Base-by-base conservation (phyloP, 2,888 invertebrate species). In the Hydroisotoma schaefferi region DNA sequence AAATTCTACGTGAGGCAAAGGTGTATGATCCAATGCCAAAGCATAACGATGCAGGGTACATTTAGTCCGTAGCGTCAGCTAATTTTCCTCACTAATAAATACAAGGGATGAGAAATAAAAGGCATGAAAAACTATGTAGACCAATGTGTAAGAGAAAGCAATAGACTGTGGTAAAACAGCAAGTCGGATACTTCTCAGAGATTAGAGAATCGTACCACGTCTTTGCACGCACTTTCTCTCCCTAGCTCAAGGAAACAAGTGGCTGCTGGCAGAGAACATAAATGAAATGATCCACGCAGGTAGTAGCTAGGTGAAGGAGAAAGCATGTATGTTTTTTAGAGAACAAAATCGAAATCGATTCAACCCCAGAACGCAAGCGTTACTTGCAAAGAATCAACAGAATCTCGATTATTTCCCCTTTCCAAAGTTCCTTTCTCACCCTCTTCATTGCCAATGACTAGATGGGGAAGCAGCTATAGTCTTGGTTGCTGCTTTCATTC, bases 261-360 rank as follows among this genome's bases (percentile, higher is more conserved):
- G 67, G 63, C 63, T 63, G 56, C 63, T 59, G 59, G 18, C 53
- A 47, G n/a, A n/a, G n/a, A n/a, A n/a, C n/a, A n/a, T n/a, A n/a
- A n/a, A n/a, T n/a, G 44, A 65, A 63, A 68, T 65, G 63, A 67
- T 69, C 62, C 67, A 65, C 67, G 67, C 65, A 68, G 68, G 68
- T 68, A 65, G 59, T n/a, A 40, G 51, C 53, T 61, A 65, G 61
- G 63, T 40, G 40, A 15, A 40, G 40, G 40, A 40, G 40, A 20
- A 15, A 40, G 20, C 40, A 40, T 18, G n/a, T n/a, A n/a, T n/a
- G n/a, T n/a, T n/a, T n/a, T n/a, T n/a, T n/a, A n/a, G n/a, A n/a
- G 37, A 52, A 52, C 57, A 56, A 63, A 67, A 61, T 58, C 63
- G 43, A 58, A 67, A 70, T 70, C 70, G 70, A 70, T 70, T 65